Percentiles rank a stretch among this genome's conserved stretches.
These are phyloP conservation scores for Salarias fasciatus DNA, from an alignment of 2,797 vertebrate species.

Conservation along the genomic window DNA sequence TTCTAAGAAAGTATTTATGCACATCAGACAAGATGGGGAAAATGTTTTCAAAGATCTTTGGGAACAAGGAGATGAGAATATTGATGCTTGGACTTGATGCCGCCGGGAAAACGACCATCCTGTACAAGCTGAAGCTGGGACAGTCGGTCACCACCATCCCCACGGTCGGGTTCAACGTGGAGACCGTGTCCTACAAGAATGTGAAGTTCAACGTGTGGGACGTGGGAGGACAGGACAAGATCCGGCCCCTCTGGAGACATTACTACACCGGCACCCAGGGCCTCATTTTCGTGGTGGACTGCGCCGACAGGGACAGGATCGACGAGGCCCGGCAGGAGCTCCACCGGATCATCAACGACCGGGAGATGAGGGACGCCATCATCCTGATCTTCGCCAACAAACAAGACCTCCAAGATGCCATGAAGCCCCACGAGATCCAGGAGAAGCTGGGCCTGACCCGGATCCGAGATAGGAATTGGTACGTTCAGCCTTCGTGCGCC, in stretches of 20 bases:
- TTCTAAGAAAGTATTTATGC: constrained; percentile 79
- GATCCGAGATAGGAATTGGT: constrained; percentile 99
- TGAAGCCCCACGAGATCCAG: constrained; percentile 99
- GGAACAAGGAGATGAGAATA: constrained; percentile 99
- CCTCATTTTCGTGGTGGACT: constrained; percentile 98
- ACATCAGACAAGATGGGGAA: constrained; percentile 91
- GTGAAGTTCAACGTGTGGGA: constrained; percentile 99
- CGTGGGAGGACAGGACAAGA: constrained; percentile 98
- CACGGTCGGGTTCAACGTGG: constrained; percentile 97
- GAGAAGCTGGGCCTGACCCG: constrained; percentile 98
- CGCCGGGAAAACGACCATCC: constrained; percentile 96
- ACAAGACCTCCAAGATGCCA: constrained; percentile 97
- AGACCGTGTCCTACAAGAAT: constrained; percentile 98
- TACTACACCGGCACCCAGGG: constrained; percentile 99
- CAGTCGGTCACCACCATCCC: constrained; percentile 99
- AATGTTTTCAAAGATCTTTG: constrained; percentile 98
- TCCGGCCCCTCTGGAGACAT: constrained; percentile 96
- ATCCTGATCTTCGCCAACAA: constrained; percentile 99
- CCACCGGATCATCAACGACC: constrained; percentile 97
- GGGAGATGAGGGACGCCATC: constrained; percentile 99
- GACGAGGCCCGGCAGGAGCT: constrained; percentile 98
- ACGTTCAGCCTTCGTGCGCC: constrained; percentile 98
- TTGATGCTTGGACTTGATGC: constrained; percentile 98
- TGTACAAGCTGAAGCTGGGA: constrained; percentile 98
- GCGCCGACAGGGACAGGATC: constrained; percentile 96